Evolutionary conservation across 1,140 invertebrate species (phyloP).

Genomic region (Drosophila setifemur): DNA sequence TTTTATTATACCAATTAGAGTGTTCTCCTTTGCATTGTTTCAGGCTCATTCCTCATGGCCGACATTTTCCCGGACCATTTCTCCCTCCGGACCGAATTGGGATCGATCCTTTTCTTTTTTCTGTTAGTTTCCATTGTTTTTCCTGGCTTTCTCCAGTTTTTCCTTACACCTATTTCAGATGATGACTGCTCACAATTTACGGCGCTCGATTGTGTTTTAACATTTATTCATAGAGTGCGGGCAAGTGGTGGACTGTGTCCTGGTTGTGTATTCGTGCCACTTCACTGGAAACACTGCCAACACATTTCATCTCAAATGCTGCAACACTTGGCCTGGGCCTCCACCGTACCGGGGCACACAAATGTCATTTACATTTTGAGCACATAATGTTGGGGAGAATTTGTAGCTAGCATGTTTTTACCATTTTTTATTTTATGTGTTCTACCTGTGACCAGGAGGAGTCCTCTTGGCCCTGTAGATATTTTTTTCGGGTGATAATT

Average conservation of each 20-base stretch:
- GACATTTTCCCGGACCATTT: constrained; percentile 19
- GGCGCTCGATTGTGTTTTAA: constrained; percentile 70
- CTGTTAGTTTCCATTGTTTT: background rate
- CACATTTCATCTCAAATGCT: constrained; percentile 76
- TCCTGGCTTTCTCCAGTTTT: background rate
- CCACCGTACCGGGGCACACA: too few species aligned
- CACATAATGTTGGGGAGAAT: constrained; percentile 57
- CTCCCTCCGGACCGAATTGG: constrained; percentile 27
- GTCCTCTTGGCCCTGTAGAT: constrained; percentile 36
- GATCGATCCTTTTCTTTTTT: background rate
- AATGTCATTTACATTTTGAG: constrained; percentile 76
- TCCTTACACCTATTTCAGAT: constrained; percentile 57
- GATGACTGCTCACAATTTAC: constrained; percentile 70
- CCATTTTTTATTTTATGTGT: constrained; percentile 3
- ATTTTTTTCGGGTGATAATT: constrained; percentile 63
- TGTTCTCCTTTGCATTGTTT: constrained; percentile 33
- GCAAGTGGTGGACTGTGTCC: constrained; percentile 6
- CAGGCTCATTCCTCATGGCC: constrained; percentile 10
- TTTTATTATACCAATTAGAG: constrained; percentile 78
- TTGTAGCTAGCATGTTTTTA: constrained; percentile 22
- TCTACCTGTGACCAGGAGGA: constrained; percentile 40
- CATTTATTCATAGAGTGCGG: constrained; percentile 67
- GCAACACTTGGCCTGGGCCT: constrained; percentile 59
- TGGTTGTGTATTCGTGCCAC: constrained; percentile 27
- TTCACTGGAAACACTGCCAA: constrained; percentile 49